Evolutionary conservation across 2,888 invertebrate genomes (phyloP), one percentile per base, ranked within the genome.

Genomic region (Salpingus planirostris): DNA sequence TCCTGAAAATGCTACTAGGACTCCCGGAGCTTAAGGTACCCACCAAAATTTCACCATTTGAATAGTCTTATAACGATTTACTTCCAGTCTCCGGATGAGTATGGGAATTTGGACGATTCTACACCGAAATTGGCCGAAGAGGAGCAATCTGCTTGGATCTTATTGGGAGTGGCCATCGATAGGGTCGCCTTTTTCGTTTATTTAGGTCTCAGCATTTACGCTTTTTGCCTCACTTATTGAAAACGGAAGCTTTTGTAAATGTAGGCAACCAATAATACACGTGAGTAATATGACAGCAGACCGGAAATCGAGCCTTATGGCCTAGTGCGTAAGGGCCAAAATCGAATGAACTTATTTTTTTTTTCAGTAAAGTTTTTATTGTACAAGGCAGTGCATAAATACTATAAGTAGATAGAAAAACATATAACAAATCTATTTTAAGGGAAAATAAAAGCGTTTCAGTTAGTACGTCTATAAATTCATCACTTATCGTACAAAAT

Each of bases 121-220:
- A 11, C 39, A 24, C 29, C 42, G 3, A 44, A 43, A 38, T 26
- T 21, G 13, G 44, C 47, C 15, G 50, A 47, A 23, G 44, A 46
- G 13, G 39, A 49, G 5, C 57, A 58, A 42, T 44, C 45, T 12
- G 47, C 55, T 32, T 63, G 63, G 62, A 48, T 54, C 22, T 40
- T 57, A 13, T 38, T 62, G 2, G 57, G 53, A 13, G 41, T 50
- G 11, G 46, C 49, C n/a, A 50, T 64, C 12, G 62, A 64, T 30
- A 43, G 62, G 35, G 33, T 63, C 14, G 30, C 51, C 3, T 60
- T 61, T 46, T 31, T 53, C 15, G 28, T 52, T 13, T 59, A 52
- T 42, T 37, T 49, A 21, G 22, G 47, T 21, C 33, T 57, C 27
- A 37, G 44, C 26, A 29, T 45, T 18, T 50, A 50, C 36, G 44